Evolutionary conservation across 2,113 vertebrate genomes (phyloP), one percentile per base, ranked within the genome.

Genomic region (Anhinga rufa): DNA sequence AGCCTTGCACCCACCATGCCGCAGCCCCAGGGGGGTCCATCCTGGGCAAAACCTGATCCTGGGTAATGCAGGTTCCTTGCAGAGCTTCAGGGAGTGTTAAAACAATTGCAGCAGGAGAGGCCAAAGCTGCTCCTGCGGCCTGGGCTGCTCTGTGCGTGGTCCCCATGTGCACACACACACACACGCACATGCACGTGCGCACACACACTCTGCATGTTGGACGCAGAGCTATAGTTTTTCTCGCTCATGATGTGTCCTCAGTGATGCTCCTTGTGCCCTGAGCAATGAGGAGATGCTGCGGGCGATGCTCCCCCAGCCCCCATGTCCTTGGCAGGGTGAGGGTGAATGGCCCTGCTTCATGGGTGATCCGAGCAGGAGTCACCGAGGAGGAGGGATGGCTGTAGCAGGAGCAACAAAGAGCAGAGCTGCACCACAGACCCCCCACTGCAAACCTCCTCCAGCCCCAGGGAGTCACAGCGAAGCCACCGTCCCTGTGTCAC

Each of bases 1-100:
- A 79, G 28, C 48, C 46, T 82, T 0, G 0, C 28, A 28, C 32
- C 38, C 58, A n/a, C 49, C 0, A 1, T 54, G 44, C 54, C 4
- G 4, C 40, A 29, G 32, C 20, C 40, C 25, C 3, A 3, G 31
- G 4, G 38, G 14, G 2, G 10, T 42, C 57, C 12, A 4, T 29
- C 60, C 58, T n/a, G 40, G 66, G 72, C 24, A n/a, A 81, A 81
- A 74, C 29, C 29, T 25, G 25, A 34, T 62, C 36, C 19, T 6
- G 14, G 28, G 40, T 17, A 6, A 28, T 26, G 46, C 20, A 12
- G 24, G 16, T 6, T 22, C 42, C 62, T 68, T 28, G 8, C 54
- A 78, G 77, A 49, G 25, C 20, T 31, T 62, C 49, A 62, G 87
- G 16, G 21, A 22, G 5, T 2, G 13, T 46, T 17, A 18, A 42